phyloP scores from a whole-genome alignment of 2,888 invertebrate genomes.

The Mimas tiliae region DNA sequence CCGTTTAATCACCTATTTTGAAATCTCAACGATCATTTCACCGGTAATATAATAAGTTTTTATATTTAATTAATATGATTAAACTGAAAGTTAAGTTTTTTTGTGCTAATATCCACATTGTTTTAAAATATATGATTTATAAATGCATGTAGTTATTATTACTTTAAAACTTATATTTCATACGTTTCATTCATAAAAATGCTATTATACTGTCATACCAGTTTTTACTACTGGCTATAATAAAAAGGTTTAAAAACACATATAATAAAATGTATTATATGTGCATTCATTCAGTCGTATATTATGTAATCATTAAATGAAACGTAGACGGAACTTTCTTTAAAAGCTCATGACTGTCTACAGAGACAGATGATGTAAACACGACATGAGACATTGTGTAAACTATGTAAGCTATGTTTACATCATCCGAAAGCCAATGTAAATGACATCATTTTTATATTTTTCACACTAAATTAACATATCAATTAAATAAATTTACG shows the following conservation, averaged over 20 bases:
- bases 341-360: not conserved
- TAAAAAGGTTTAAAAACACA: not conserved
- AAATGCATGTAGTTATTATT: no score
- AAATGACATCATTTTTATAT: not conserved
- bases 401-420: no score
- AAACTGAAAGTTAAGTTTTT: no score
- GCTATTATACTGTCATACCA: not conserved
- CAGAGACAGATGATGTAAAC: no score
- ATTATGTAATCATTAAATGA: not conserved
- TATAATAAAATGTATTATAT: not conserved
- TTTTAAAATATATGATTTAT: no score
- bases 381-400: no score
- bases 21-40: not conserved
- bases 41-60: no score
- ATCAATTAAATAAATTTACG: not conserved
- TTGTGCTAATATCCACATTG: no score
- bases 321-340: not conserved
- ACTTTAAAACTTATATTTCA: no score
- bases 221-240: constrained; percentile 7
- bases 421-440: not conserved
- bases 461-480: not conserved
- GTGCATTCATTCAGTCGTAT: not conserved
- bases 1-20: no score
- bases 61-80: no score
- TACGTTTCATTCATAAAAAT: constrained; percentile 9